Evolutionary conservation across 2,888 invertebrate genomes (phyloP).

Genomic region (Pyrrhosoma nymphula): DNA sequence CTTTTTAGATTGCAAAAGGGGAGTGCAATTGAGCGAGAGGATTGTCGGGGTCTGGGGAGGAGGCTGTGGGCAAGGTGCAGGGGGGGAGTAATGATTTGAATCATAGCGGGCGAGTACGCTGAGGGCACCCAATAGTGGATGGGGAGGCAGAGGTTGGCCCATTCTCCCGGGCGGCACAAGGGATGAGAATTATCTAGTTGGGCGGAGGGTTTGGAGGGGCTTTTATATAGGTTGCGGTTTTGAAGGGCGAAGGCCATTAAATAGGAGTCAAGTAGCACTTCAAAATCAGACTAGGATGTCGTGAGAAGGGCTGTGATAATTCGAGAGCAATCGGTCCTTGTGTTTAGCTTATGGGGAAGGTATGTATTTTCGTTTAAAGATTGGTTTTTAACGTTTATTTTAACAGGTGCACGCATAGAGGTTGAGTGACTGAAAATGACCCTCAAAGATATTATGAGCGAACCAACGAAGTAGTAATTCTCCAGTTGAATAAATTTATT

Average conservation of each 20-base stretch:
- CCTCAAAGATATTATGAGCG: no score
- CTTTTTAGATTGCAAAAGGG: constrained; percentile 16
- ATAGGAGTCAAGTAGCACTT: constrained; percentile 7
- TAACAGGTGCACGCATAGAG: no score
- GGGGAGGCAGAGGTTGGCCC: neutral
- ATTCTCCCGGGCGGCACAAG: neutral
- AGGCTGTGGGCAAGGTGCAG: neutral
- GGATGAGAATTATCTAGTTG: neutral
- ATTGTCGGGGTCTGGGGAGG: neutral
- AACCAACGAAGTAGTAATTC: no score
- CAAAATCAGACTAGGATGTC: neutral
- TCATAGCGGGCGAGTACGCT: neutral
- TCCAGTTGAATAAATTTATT: no score
- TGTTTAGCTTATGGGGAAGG: neutral
- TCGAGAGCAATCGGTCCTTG: neutral
- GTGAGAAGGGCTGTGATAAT: neutral
- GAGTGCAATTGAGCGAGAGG: constrained; percentile 56
- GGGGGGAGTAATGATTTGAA: neutral
- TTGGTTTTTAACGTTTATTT: no score
- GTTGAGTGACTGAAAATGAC: no score
- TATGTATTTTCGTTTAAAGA: no score
- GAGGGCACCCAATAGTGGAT: neutral
- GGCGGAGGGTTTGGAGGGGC: neutral
- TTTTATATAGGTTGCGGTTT: neutral
- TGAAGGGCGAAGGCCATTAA: neutral